phyloP scores from a whole-genome alignment of 2,888 invertebrate species.

The Hyposoter dolosus region DNA sequence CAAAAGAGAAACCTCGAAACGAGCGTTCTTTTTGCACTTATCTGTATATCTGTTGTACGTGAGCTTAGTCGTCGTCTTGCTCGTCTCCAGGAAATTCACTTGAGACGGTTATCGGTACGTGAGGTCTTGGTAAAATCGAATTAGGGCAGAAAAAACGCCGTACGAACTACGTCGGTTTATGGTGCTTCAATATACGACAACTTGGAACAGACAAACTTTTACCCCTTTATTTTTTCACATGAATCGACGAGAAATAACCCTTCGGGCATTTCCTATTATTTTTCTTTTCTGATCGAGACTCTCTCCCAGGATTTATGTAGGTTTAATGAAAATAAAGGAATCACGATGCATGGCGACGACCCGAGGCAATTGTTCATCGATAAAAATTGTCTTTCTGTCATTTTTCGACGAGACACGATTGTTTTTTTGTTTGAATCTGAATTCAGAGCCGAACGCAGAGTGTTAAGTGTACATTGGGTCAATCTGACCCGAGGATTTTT shows the following conservation, averaged over 20 bases:
- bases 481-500: no score
- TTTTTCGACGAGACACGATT: no score
- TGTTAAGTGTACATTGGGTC: no score
- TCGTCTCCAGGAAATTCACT: slow-evolving; percentile 56
- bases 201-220: neutral
- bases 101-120: slow-evolving; percentile 61
- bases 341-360: neutral
- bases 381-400: neutral
- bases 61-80: slow-evolving; percentile 24
- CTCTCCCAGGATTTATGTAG: slow-evolving; percentile 24
- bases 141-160: slow-evolving; percentile 36
- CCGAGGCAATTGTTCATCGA: neutral
- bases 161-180: slow-evolving; percentile 23
- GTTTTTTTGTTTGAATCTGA: neutral
- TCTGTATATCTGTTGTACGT: slow-evolving; percentile 47
- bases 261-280: slow-evolving; percentile 18
- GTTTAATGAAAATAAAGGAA: slow-evolving; percentile 15
- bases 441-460: no score
- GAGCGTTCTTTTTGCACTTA: slow-evolving; percentile 16
- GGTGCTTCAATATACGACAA: slow-evolving; percentile 12
- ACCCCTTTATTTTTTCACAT: slow-evolving; percentile 29
- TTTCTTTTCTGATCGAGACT: neutral
- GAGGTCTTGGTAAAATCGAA: slow-evolving; percentile 55
- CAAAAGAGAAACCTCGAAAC: slow-evolving; percentile 6
- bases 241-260: slow-evolving; percentile 13